Base-by-base conservation (phyloP, 1,140 invertebrate species). In the Triops cancriformis region DNA sequence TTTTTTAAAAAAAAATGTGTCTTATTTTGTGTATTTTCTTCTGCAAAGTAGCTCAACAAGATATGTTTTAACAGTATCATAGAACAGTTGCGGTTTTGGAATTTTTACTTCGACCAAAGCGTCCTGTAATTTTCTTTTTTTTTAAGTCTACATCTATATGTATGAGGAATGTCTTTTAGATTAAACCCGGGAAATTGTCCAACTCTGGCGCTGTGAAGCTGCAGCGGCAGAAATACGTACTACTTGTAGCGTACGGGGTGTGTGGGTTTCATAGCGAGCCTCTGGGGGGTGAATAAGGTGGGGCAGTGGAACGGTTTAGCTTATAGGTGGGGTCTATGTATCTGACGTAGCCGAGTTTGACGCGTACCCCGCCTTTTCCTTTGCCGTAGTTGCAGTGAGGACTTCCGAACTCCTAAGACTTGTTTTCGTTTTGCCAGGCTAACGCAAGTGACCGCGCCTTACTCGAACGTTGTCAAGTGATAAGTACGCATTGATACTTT, bases 301-400 rank as follows among this genome's bases (percentile, higher is more conserved):
- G 51, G 51, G 51, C 51, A 12, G 18, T 64, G 18, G 51, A 64
- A 23, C 5, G 51, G 51, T 64, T 64, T 12, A 64, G 51, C 23
- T 64, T 64, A 64, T 64, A 64, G 51, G 51, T 64, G 51, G 51
- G 51, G 51, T 64, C 51, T 64, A 23, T 64, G 14, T 64, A 18
- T 64, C 51, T 64, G 51, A 64, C 51, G 51, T 64, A 64, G 51
- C 51, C 51, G 51, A 64, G 51, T 64, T 64, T 64, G 51, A 64
- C 51, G 51, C 23, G 51, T 64, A 64, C 51, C 51, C 51, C 51
- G 51, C 51, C 51, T 23, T 64, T 64, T 64, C 51, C 51, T 64
- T 64, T 64, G 51, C 51, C 51, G 51, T 64, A 64, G 51, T 64
- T 64, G 51, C 51, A 64, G 51, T 64, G 51, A 64, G 51, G 51